Evolutionary conservation across 2,888 invertebrate genomes (phyloP), one percentile per base, ranked within the genome.

Genomic region (Ophraella communa): DNA sequence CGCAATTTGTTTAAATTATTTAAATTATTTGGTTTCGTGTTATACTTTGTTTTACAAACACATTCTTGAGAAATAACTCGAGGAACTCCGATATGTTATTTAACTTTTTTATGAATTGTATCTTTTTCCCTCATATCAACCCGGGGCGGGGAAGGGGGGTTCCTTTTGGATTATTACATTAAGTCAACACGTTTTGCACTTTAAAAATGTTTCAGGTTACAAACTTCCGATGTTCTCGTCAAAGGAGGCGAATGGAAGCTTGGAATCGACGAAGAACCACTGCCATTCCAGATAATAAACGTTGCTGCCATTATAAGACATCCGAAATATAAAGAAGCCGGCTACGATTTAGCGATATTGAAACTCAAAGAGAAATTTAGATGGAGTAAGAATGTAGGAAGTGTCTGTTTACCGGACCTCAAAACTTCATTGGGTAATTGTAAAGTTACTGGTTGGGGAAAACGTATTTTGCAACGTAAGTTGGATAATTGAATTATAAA

Each of bases 161-260:
- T n/a, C n/a, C n/a, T n/a, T n/a, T n/a, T n/a, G n/a, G n/a, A n/a
- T n/a, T n/a, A n/a, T n/a, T n/a, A n/a, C n/a, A n/a, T n/a, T n/a
- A n/a, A n/a, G n/a, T n/a, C n/a, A n/a, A n/a, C n/a, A n/a, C n/a
- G n/a, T n/a, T n/a, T n/a, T n/a, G n/a, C n/a, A n/a, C n/a, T n/a
- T 30, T 11, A 30, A 30, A 11, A 3, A 42, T 71, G 63, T 79
- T 79, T 42, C 79, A 91, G 91, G 39, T 80, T 89, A 2, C 81
- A 84, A 23, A 87, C 91, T 11, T 84, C 84, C 70, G 90, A 92
- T 76, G 84, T 93, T 0, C 84, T 91, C 0, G 87, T 93, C 72
- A 93, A 93, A 77, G 90, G 90, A 0, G 94, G 94, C 0, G 93
- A 92, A 86, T 93, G 92, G 92, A 91, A 91, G 76, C 84, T 94